A percentile compares a stretch with the other conserved stretches of the same genome.
These are phyloP conservation scores for Prunella himalayana DNA, from an alignment of 2,113 vertebrate species.

Conservation along the genomic window DNA sequence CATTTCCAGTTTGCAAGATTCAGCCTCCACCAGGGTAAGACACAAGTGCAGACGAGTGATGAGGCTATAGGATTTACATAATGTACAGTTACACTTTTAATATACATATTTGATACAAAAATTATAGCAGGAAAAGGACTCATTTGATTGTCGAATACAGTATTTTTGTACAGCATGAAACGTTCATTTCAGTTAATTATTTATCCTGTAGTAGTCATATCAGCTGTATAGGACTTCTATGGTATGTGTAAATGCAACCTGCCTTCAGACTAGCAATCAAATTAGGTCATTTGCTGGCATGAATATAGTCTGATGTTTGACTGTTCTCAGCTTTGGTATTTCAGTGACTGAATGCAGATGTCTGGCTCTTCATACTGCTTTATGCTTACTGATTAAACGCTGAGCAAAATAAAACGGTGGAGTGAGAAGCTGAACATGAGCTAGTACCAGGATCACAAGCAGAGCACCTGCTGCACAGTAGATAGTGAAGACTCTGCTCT, in stretches of 20 bases:
- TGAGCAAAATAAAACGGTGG: conserved; percentile 76
- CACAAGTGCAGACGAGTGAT: conserved; percentile 48
- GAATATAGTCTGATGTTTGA: conserved; percentile 57
- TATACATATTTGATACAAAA: conserved; percentile 75
- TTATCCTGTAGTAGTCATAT: conserved; percentile 64
- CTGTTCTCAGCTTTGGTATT: conserved; percentile 67
- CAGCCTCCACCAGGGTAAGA: conserved; percentile 38
- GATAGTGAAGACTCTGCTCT: conserved; percentile 80
- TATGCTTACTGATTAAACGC: conserved; percentile 81
- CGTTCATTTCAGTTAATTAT: conserved; percentile 49
- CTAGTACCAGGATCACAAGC: conserved; percentile 72
- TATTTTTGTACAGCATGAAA: conserved; percentile 72
- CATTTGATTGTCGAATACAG: conserved; percentile 65
- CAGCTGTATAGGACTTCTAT: conserved; percentile 55
- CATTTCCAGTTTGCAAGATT: conserved; percentile 33
- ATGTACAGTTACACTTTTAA: conserved; percentile 74
- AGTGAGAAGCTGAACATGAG: conserved; percentile 71
- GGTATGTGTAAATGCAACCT: conserved; percentile 52
- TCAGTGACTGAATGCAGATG: conserved; percentile 52
- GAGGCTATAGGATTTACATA: conserved; percentile 60
- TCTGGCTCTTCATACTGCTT: conserved; percentile 75
- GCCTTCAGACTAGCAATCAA: conserved; percentile 41
- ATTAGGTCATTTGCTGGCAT: conserved; percentile 57
- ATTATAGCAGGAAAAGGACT: conserved; percentile 63
- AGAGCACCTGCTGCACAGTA: conserved; percentile 77